Conservation (phyloP, 2,113 vertebrate genomes). For the Pholis gunnellus region DNA sequence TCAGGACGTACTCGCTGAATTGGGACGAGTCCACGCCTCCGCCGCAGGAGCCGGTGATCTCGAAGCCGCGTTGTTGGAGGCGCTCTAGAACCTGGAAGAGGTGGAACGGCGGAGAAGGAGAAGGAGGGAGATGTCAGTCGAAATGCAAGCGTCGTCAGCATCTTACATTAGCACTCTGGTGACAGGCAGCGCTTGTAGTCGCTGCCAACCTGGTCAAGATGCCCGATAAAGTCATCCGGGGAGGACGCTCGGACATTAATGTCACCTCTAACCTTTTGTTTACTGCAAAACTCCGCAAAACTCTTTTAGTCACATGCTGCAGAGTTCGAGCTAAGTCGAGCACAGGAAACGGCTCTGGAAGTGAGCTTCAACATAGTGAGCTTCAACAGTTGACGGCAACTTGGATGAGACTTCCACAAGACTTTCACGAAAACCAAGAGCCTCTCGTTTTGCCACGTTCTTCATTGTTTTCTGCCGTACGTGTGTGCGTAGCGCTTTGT, state of each 20-base stretch:
- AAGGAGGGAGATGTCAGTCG: conserved; percentile 16
- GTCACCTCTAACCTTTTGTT: conserved; percentile 50
- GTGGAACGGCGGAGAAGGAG: conserved; percentile 14
- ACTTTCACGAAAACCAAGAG: conserved; percentile 58
- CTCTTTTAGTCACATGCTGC: conserved; percentile 20
- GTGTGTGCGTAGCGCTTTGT: conserved; percentile 46
- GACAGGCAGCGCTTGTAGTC: background rate
- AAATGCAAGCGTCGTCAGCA: background rate
- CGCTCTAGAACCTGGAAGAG: conserved; percentile 92
- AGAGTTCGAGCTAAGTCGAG: conserved; percentile 41
- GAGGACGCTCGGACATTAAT: conserved; percentile 27
- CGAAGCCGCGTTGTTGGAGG: conserved; percentile 96
- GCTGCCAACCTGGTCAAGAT: conserved; percentile 4
- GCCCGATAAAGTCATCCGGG: background rate
- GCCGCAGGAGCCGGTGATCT: conserved; percentile 95
- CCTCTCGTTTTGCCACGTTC: conserved; percentile 54
- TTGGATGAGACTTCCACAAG: conserved; percentile 62
- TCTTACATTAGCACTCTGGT: background rate
- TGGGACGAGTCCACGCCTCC: conserved; percentile 98
- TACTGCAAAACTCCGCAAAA: conserved; percentile 17
- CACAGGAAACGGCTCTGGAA: conserved; percentile 54
- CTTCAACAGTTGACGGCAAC: conserved; percentile 66
- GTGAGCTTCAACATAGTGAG: conserved; percentile 58
- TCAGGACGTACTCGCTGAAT: conserved; percentile 98
- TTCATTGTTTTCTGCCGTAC: conserved; percentile 66